These are phyloP conservation scores for Ormyrus labotus DNA, from an alignment of 2,888 invertebrate species.

Conservation along the genomic window DNA sequence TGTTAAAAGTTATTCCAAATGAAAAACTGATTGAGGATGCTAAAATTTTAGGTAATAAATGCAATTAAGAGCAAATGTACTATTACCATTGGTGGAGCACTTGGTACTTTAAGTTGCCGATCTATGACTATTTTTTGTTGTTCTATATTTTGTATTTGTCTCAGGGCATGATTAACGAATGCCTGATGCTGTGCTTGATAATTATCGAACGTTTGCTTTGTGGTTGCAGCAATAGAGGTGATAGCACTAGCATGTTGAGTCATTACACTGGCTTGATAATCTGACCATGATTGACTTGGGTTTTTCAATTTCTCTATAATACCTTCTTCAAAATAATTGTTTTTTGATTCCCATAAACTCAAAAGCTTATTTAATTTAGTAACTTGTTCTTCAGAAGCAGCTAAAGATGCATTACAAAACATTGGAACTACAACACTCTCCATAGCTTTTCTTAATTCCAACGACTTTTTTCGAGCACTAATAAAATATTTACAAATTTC, in stretches of 20 bases:
- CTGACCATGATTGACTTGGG: conserved; percentile 91
- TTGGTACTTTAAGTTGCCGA: conserved; percentile 76
- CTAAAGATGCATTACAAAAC: conserved; percentile 93
- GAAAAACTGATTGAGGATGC: conserved; percentile 1
- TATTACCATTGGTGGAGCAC: conserved; percentile 75
- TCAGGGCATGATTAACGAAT: conserved; percentile 92
- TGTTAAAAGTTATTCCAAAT: conserved; percentile 7
- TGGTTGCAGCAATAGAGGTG: conserved; percentile 85
- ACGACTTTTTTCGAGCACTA: conserved; percentile 96
- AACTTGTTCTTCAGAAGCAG: conserved; percentile 91
- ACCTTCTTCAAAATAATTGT: conserved; percentile 88
- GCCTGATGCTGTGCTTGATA: conserved; percentile 97
- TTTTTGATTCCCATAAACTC: conserved; percentile 97
- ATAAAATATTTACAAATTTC: conserved; percentile 36
- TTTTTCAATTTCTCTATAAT: conserved; percentile 92
- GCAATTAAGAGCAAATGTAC: conserved; percentile 24
- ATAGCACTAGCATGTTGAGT: conserved; percentile 88
- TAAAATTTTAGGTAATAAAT: no score
- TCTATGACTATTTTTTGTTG: conserved; percentile 85
- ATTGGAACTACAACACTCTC: conserved; percentile 97
- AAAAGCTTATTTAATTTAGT: conserved; percentile 94
- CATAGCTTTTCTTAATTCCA: conserved; percentile 94
- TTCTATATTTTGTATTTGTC: conserved; percentile 90
- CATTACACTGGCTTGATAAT: conserved; percentile 91
- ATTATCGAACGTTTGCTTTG: conserved; percentile 90